These are phyloP conservation scores for Acromyrmex echinatior DNA, from an alignment of 1,140 invertebrate genomes.

Conservation along the genomic window DNA sequence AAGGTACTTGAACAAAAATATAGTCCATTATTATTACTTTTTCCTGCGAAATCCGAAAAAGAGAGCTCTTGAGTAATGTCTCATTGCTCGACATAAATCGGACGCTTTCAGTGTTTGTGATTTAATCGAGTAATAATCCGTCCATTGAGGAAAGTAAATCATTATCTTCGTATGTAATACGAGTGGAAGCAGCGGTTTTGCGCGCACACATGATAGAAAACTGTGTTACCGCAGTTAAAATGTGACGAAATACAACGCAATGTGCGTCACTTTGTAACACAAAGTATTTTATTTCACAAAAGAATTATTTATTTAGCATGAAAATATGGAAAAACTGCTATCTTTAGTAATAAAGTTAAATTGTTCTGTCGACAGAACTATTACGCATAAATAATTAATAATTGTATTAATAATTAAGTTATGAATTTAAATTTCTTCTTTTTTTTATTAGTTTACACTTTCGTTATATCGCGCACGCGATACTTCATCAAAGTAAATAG, in stretches of 20 bases:
- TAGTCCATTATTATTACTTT: constrained; percentile 6
- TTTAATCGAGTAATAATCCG: constrained; percentile 45
- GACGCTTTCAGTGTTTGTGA: neutral
- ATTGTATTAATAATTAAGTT: neutral
- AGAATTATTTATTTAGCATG: neutral
- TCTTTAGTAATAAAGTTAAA: neutral
- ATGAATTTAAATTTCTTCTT: neutral
- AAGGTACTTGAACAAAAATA: neutral
- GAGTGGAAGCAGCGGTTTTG: constrained; percentile 16
- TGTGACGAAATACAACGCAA: constrained; percentile 20
- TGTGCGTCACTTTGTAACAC: neutral
- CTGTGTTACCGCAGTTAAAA: constrained; percentile 20
- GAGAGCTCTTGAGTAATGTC: neutral
- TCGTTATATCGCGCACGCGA: neutral
- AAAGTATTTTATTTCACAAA: constrained; percentile 14
- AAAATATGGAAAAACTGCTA: neutral
- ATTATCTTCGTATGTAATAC: constrained; percentile 22
- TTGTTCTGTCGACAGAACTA: neutral
- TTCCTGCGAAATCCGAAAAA: constrained; percentile 3
- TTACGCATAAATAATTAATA: neutral
- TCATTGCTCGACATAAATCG: neutral
- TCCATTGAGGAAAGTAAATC: constrained; percentile 18
- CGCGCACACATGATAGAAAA: constrained; percentile 29
- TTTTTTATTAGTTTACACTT: neutral
- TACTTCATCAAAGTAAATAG: neutral